These are phyloP conservation scores for Busseola fusca DNA, from an alignment of 2,888 invertebrate genomes.

Conservation along the genomic window DNA sequence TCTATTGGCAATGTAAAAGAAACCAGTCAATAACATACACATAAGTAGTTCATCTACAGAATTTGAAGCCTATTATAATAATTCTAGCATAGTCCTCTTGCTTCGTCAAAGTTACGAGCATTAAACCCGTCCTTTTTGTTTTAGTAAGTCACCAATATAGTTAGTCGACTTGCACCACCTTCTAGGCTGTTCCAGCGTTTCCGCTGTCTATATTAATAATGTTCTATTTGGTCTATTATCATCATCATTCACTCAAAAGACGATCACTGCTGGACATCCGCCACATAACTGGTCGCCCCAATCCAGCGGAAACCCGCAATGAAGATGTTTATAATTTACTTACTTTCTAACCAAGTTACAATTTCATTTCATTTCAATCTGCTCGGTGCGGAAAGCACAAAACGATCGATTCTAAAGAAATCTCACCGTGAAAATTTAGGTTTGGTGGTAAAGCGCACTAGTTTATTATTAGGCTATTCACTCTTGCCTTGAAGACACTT, in stretches of 20 bases:
- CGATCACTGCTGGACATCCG: background rate
- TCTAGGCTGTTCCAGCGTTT: background rate
- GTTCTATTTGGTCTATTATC: background rate
- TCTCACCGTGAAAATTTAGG: no score
- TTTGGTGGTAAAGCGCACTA: no score
- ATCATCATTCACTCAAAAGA: background rate
- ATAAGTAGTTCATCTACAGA: background rate
- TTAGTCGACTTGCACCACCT: background rate
- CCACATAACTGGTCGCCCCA: no score
- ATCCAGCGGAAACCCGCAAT: background rate
- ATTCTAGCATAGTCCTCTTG: background rate
- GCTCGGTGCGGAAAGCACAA: no score
- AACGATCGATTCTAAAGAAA: no score
- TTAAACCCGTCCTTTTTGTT: background rate
- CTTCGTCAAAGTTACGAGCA: background rate
- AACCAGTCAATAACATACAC: background rate
- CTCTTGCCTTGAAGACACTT: no score
- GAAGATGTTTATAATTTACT: background rate
- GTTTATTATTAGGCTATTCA: no score
- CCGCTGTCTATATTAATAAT: background rate
- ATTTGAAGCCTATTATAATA: no score
- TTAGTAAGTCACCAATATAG: background rate
- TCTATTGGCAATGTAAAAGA: constrained; percentile 64
- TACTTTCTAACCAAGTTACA: background rate
- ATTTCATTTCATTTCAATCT: no score